phyloP scores from a whole-genome alignment of 2,797 vertebrate species.

The Coregonus sp. region DNA sequence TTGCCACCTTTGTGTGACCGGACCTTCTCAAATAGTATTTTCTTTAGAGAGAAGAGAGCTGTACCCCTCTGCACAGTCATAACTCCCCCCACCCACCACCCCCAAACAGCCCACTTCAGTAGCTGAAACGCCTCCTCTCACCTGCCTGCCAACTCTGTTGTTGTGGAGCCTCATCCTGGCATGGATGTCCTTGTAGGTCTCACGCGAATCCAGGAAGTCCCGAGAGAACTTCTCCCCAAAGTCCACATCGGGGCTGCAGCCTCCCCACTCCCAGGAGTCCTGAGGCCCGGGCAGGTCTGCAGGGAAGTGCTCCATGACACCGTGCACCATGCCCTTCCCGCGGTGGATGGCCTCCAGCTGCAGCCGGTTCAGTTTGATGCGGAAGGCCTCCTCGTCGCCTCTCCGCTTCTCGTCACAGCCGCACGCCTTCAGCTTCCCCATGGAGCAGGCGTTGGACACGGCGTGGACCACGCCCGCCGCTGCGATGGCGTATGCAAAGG shows the following conservation, averaged over 20 bases:
- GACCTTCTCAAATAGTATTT: too few relatives aligned
- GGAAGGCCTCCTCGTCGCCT: constrained; percentile 94
- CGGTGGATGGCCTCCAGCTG: constrained; percentile 95
- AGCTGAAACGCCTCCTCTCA: constrained; percentile 67
- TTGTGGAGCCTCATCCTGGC: constrained; percentile 98
- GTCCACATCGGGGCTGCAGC: constrained; percentile 97
- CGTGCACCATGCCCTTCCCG: constrained; percentile 95
- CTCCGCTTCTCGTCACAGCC: constrained; percentile 92
- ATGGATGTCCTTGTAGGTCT: constrained; percentile 96
- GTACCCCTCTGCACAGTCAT: neutral
- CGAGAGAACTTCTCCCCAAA: constrained; percentile 97
- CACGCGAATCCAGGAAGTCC: constrained; percentile 95
- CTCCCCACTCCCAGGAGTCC: constrained; percentile 99
- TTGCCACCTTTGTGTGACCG: too few relatives aligned
- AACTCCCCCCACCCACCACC: constrained; percentile 1
- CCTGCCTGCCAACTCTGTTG: constrained; percentile 97
- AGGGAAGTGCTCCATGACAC: constrained; percentile 91
- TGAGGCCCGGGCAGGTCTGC: constrained; percentile 86
- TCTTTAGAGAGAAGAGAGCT: neutral
- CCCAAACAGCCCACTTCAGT: constrained; percentile 14
- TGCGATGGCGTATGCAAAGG: constrained; percentile 94
- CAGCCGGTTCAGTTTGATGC: constrained; percentile 89
- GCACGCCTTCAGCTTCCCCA: constrained; percentile 93
- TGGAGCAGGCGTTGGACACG: constrained; percentile 93
- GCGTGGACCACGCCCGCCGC: constrained; percentile 94